Evolutionary conservation across 1,140 invertebrate genomes (phyloP), one percentile per base, ranked within the genome.

Genomic region (Steinernema feltiae): DNA sequence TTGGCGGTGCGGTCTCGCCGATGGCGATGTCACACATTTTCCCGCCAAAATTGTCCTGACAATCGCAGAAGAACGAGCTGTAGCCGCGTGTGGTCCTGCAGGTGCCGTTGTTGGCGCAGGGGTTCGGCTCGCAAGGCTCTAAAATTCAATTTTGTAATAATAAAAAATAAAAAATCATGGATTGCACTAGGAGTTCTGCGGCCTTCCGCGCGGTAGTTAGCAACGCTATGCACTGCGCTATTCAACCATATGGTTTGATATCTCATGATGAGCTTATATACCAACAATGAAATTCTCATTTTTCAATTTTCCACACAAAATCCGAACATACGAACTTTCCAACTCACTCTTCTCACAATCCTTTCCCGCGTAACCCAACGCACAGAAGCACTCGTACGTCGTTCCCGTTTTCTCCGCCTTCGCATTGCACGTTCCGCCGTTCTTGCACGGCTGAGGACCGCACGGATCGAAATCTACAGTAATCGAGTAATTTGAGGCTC

Each of bases 61-160:
- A 80, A 30, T 80, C 78, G 31, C 79, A 80, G 41, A 79, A 80
- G 48, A 77, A 80, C 1, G 77, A 72, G 48, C 73, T 76, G 53
- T 71, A 74, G 21, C 73, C 79, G 32, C 71, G 75, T 7, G 79
- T 79, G 3, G 79, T 80, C 7, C 77, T 46, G 31, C 79, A 80
- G 2, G 79, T 80, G 32, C 79, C 79, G 70, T 80, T 80, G 30
- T 80, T 80, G 30, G 72, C 12, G 63, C 79, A 80, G 1, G 78
- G 78, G 70, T 78, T 75, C 2, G 71, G 41, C 35, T 78, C 78
- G 75, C 78, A 79, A 18, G 78, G 78, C 46, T 70, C 78, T 79
- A 29, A 78, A 79, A 1, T 2, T n/a, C n/a, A n/a, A n/a, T n/a
- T n/a, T n/a, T n/a, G 30, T 46, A 0, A 72, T 2, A 27, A 29